Evolutionary conservation across 1,140 invertebrate species (phyloP).

Genomic region (Dreissena rostriformis): DNA sequence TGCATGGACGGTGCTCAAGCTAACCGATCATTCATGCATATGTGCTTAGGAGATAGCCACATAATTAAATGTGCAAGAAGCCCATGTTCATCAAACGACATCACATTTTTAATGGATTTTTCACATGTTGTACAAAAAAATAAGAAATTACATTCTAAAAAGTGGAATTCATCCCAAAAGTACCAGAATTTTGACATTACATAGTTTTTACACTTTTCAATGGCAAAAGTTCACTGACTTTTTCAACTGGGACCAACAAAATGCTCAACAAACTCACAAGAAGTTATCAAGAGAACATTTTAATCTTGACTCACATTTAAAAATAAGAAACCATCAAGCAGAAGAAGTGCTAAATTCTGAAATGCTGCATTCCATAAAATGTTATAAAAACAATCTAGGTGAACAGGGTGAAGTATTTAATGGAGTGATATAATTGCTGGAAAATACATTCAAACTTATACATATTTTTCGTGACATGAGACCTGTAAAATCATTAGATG

Average conservation of each 20-base stretch:
- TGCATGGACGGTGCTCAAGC: slow-evolving; percentile 54
- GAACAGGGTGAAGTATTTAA: neutral
- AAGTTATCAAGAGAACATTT: slow-evolving; percentile 38
- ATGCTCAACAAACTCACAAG: neutral
- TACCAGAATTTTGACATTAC: slow-evolving; percentile 22
- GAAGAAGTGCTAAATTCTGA: slow-evolving; percentile 27
- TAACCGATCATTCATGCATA: slow-evolving; percentile 31
- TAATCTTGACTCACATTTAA: slow-evolving; percentile 1
- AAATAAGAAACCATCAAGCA: slow-evolving; percentile 33
- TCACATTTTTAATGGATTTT: slow-evolving; percentile 37
- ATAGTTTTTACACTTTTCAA: neutral
- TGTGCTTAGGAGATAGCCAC: slow-evolving; percentile 5
- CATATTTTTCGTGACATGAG: neutral
- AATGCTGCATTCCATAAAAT: slow-evolving; percentile 22
- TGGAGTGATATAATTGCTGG: slow-evolving; percentile 2
- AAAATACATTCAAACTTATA: slow-evolving; percentile 16
- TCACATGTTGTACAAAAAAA: slow-evolving; percentile 13
- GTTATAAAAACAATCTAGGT: slow-evolving; percentile 8
- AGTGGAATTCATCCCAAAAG: slow-evolving; percentile 6
- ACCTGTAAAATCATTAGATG: no score
- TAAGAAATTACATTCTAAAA: slow-evolving; percentile 20
- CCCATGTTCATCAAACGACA: slow-evolving; percentile 37
- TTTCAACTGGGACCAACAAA: slow-evolving; percentile 12
- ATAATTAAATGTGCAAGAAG: neutral
- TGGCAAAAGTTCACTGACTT: slow-evolving; percentile 15